Percentiles rank a stretch among this genome's conserved stretches.
Conservation (phyloP, 1,140 invertebrate genomes). For the Diplogasteroides magnus region DNA sequence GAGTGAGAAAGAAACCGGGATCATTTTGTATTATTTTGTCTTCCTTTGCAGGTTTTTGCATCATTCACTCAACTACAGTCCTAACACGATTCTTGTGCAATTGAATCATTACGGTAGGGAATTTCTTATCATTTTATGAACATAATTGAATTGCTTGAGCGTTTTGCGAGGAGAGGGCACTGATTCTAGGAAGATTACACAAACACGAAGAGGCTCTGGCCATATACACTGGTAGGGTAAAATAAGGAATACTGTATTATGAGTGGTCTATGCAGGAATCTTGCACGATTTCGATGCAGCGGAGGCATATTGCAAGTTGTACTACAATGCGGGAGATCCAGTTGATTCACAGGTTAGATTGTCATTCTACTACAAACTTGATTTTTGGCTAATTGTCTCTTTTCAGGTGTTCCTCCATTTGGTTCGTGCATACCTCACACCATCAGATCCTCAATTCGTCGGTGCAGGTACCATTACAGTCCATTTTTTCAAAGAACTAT, state of each 20-base stretch:
- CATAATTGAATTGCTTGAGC: neutral
- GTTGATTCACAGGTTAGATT: conserved; percentile 16
- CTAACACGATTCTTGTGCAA: conserved; percentile 23
- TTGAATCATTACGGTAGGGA: conserved; percentile 4
- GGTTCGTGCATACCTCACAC: conserved; percentile 13
- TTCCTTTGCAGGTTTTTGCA: conserved; percentile 13
- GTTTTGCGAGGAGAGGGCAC: conserved; percentile 24
- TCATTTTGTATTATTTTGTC: neutral
- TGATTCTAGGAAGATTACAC: conserved; percentile 24
- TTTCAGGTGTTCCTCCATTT: conserved; percentile 22
- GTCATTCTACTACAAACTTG: neutral
- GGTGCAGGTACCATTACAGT: neutral
- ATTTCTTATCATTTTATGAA: conserved; percentile 4
- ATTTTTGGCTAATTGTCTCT: neutral
- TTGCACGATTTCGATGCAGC: conserved; percentile 20
- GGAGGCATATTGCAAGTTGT: conserved; percentile 22
- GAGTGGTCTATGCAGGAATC: conserved; percentile 10
- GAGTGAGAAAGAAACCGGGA: neutral
- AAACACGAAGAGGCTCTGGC: conserved; percentile 16
- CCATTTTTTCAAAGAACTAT: neutral
- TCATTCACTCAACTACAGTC: conserved; percentile 26
- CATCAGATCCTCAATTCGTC: conserved; percentile 1
- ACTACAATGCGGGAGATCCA: conserved; percentile 16
- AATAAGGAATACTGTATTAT: neutral
- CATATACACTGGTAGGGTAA: neutral